A percentile compares a stretch with the other conserved stretches of the same genome.
Conservation (phyloP, 1,140 invertebrate genomes). For the Steinernema khuongi region DNA sequence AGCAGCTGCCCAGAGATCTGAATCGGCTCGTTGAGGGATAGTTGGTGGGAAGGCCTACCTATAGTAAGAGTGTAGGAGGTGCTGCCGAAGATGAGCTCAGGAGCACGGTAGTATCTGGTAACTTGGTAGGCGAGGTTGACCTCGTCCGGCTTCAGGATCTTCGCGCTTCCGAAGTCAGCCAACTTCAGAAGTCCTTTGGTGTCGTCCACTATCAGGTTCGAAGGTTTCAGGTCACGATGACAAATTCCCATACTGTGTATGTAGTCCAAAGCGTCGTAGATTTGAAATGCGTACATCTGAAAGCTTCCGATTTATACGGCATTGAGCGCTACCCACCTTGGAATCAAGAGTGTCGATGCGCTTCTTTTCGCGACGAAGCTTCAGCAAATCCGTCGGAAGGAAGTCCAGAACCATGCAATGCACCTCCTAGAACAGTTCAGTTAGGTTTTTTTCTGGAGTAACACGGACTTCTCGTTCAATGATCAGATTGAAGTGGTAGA, state of each 20-base stretch:
- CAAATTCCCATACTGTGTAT: background rate
- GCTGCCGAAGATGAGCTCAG: constrained; percentile 32
- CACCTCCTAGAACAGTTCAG: constrained; percentile 12
- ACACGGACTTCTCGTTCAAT: background rate
- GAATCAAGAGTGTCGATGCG: constrained; percentile 34
- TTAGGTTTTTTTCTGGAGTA: background rate
- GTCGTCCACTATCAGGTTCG: constrained; percentile 35
- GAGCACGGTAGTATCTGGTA: constrained; percentile 36
- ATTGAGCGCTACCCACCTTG: constrained; percentile 20
- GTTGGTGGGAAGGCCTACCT: background rate
- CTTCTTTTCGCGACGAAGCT: constrained; percentile 22
- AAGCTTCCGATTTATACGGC: constrained; percentile 6
- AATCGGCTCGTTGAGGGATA: constrained; percentile 22
- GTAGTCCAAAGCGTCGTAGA: background rate
- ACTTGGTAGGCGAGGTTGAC: constrained; percentile 22
- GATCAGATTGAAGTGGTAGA: constrained; percentile 1
- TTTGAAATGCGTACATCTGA: constrained; percentile 15
- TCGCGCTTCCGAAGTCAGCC: constrained; percentile 40
- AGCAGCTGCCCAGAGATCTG: constrained; percentile 96
- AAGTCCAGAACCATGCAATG: constrained; percentile 34
- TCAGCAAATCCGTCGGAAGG: constrained; percentile 29
- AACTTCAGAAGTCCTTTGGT: constrained; percentile 20
- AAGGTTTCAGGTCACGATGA: constrained; percentile 33
- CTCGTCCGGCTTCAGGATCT: constrained; percentile 10
- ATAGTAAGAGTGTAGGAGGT: constrained; percentile 27